These are phyloP conservation scores for Ptychoptera albimana DNA, from an alignment of 2,888 invertebrate species.

Conservation along the genomic window DNA sequence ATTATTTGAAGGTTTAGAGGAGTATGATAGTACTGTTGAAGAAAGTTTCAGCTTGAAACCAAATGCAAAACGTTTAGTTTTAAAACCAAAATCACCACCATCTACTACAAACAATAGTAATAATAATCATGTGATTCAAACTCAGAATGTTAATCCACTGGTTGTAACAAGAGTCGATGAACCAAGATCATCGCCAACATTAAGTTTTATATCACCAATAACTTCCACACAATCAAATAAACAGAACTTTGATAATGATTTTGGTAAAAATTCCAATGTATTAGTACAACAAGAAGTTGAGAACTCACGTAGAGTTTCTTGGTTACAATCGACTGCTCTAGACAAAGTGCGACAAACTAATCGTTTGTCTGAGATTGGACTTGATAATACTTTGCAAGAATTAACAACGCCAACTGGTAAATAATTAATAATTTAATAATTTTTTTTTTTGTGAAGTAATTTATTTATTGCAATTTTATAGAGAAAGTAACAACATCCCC, in stretches of 20 bases:
- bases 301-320: constrained; percentile 18
- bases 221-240: no score
- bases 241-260: no score
- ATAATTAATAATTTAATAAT: no score
- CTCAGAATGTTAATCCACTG: no score
- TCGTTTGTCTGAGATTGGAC: constrained; percentile 10
- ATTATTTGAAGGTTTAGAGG: constrained; percentile 75
- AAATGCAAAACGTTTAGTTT: constrained; percentile 56
- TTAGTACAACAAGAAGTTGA: constrained; percentile 1
- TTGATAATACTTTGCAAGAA: constrained; percentile 25
- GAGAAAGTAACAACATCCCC: background rate
- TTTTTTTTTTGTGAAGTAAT: no score
- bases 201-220: no score
- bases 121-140: background rate
- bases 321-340: constrained; percentile 26
- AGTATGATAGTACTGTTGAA: constrained; percentile 51
- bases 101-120: background rate
- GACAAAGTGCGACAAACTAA: constrained; percentile 18
- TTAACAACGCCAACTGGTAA: constrained; percentile 18
- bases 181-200: no score
- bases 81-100: constrained; percentile 25
- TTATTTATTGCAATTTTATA: no score
- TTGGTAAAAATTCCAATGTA: background rate
- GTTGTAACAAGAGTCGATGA: no score
- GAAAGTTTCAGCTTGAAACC: constrained; percentile 40